Base-by-base conservation (phyloP, 2,888 invertebrate species). In the Drosophila niveifrons region DNA sequence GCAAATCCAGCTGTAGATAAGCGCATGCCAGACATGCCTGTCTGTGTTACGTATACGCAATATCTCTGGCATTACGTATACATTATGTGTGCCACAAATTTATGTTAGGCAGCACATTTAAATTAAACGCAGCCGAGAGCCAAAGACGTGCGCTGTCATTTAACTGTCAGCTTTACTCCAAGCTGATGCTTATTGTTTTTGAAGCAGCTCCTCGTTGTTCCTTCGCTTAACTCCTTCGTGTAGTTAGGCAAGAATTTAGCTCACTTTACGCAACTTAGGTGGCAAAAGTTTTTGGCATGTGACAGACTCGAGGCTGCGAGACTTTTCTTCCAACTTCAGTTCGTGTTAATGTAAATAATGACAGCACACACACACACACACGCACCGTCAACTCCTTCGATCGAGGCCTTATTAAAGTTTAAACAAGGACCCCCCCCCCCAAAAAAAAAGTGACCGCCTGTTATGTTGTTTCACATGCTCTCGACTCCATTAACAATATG, bases 401-500 rank as follows among this genome's bases (percentile, higher is more conserved):
- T 63, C 39, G 23, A 15, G 41, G 41, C 31, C 47, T 41, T 63
- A 47, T 53, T 47, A 36, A 62, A 63, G 41, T 63, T 63, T 48
- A 43, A 63, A 56, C 58, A 48, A 59, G 28, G 28, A 6, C 11
- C 9, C 41, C 31, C n/a, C n/a, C n/a, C n/a, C n/a, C n/a, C n/a
- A n/a, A n/a, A n/a, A 17, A 66, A 66, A 73, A 64, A 67, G 43
- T 53, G 65, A 46, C 39, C 66, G 44, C 57, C 58, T 72, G 72
- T 72, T 85, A 23, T 85, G 83, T 85, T 85, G 82, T 85, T 85
- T 85, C 82, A 85, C 88, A 85, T 85, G 84, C 79, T 79, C 79
- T 79, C 77, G 75, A 77, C 88, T 88, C 86, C 81, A 85, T 85
- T 88, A 85, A 88, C 75, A 88, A 85, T 85, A 81, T 85, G 85